Base-by-base conservation (phyloP, 1,140 invertebrate species). In the Panagrolaimus sp. region DNA sequence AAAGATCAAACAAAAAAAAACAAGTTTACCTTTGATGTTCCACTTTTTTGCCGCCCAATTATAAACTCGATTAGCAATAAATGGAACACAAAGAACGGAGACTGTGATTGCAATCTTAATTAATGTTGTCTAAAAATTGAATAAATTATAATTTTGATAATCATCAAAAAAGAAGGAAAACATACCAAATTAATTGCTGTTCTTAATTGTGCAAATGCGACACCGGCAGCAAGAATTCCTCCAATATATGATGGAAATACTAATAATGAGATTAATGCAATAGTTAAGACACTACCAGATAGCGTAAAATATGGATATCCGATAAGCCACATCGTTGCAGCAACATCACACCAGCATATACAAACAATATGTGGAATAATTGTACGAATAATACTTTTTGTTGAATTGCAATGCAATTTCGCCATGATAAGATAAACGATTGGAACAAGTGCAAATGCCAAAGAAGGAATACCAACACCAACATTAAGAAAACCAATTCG, bases 311-410 rank as follows among this genome's bases (percentile, higher is more conserved):
- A 45, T 47, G 47, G 58, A 44, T 65, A 79, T 4, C 78, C 79
- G 43, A 82, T 78, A 3, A 82, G 71, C 45, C 68, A 68, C 73
- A 80, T 72, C 17, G 79, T 82, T n/a, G 78, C 28, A 0, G 78
- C 75, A 26, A 79, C 63, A 70, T 80, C 71, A n/a, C 66, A 70
- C 78, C 78, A 80, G 15, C 74, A 26, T 44, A 80, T 69, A 48
- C 79, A 80, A 32, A 79, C 71, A 44, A 78, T 65, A 64, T 78
- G 74, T 1, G 76, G 76, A 32, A 78, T 63, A n/a, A 78, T 70
- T 9, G 64, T 65, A 15, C 74, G 74, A 21, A 69, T 17, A 43
- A 73, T 62, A 21, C 63, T 58, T 28, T 38, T 43, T 17, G 63
- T 67, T 58, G 24, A 26, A 24, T 52, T 66, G 3, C 47, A 15